Conservation (phyloP, 2,797 vertebrate species). For the Pseudotriccus pelzelni region DNA sequence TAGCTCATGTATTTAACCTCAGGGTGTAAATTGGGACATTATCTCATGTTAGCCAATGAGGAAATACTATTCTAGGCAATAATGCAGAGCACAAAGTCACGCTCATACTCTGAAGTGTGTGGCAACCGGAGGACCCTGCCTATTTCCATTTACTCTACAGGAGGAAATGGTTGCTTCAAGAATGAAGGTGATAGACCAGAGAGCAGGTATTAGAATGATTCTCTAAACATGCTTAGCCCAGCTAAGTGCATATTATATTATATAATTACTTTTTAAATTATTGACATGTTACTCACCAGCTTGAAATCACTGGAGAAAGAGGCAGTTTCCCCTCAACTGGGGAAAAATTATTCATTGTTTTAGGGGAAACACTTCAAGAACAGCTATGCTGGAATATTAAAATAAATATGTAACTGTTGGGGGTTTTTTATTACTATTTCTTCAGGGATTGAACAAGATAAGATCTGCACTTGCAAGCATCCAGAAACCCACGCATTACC, state of each 20-base stretch:
- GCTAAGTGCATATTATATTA: not conserved
- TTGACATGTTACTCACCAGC: not conserved
- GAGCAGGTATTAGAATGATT: not conserved
- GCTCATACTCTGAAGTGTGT: not conserved
- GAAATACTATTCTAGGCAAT: not conserved
- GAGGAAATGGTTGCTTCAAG: not conserved
- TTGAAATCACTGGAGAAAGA: not conserved
- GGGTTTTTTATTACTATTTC: not conserved
- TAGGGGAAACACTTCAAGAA: not conserved
- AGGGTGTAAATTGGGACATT: not conserved
- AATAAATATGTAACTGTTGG: not conserved
- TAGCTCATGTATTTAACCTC: not conserved
- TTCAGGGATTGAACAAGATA: not conserved
- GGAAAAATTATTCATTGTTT: not conserved
- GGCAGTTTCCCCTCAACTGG: not conserved
- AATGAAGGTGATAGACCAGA: not conserved
- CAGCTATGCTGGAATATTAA: not conserved
- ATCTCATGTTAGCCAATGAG: not conserved
- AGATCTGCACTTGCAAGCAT: not conserved
- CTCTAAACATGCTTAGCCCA: not conserved
- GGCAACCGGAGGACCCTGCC: not conserved
- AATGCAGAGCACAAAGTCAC: not conserved
- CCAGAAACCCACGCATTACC: fast-evolving
- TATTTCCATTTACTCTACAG: not conserved
- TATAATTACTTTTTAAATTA: not conserved